Conservation (phyloP, 2,888 invertebrate species). For the Atrina japonica region DNA sequence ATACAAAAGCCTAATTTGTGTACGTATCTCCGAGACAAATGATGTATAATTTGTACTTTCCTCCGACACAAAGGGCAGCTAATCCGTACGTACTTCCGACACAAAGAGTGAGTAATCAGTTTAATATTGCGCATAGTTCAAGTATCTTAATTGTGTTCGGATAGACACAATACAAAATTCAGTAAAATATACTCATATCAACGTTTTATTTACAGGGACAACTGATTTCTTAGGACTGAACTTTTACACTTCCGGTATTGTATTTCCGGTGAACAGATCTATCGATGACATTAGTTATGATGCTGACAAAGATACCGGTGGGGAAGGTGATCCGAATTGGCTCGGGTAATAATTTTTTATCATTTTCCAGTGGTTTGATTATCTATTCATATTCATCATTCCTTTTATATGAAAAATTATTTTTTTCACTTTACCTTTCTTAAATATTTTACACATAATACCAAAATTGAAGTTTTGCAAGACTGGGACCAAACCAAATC, state of each 20-base stretch:
- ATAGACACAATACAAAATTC: too few species aligned
- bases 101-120: neutral
- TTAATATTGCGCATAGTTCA: neutral
- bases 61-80: too few species aligned
- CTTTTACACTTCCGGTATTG: constrained; percentile 34
- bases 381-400: neutral
- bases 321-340: constrained; percentile 48
- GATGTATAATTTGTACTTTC: too few species aligned
- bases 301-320: constrained; percentile 59
- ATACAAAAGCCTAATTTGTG: too few species aligned
- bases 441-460: too few species aligned
- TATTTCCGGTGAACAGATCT: constrained; percentile 22
- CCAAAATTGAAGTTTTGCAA: too few species aligned
- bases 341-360: constrained; percentile 49
- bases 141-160: too few species aligned
- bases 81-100: too few species aligned
- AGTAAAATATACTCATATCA: too few species aligned
- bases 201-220: constrained; percentile 2
- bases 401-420: neutral
- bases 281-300: constrained; percentile 47
- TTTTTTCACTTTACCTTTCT: neutral
- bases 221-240: constrained; percentile 43
- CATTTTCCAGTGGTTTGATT: neutral
- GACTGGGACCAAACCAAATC: too few species aligned
- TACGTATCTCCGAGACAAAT: too few species aligned